Base-by-base conservation (phyloP, 2,888 invertebrate species). In the Plagodis dolabraria region DNA sequence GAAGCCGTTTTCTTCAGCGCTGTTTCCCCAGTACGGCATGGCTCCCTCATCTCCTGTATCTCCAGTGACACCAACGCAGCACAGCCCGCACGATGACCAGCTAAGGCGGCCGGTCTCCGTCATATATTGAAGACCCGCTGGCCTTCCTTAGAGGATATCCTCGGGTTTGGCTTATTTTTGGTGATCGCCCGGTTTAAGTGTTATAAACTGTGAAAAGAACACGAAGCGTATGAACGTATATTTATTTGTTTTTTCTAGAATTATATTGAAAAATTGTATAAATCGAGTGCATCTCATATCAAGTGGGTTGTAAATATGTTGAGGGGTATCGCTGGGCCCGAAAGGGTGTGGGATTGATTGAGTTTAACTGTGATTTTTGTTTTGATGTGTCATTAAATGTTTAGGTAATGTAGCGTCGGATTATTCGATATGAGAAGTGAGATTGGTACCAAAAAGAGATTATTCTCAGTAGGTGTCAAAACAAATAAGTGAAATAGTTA, bases 31-130 rank as follows among this genome's bases (percentile, higher is more conserved):
- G 79, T 94, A 94, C 75, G 88, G 92, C 10, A 87, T 83, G 33
- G 87, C 85, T 4, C 93, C 93, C 0, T 82, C 93, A 0, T 93
- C 87, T 0, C 93, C 93, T 0, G 89, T 87, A 40, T 87, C 89
- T 0, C 93, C 93, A 0, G 89, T 88, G 43, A 86, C 89, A 7
- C 84, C 89, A 47, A 83, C 82, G 53, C 90, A 89, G 74, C 91
- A 92, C 83, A 91, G 91, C 84, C 92, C 92, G 0, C 86, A 93
- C 69, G 94, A 94, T 68, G 94, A 94, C 72, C 93, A 95, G 76
- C 92, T 96, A 5, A 86, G 95, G 77, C 94, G 96, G 87, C 95
- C 96, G 0, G 95, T 96, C 42, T 94, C 96, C 60, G 95, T 96
- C 72, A 95, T 95, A 88, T 95, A 95, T 92, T 96, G 94, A 92